phyloP scores from a whole-genome alignment of 2,797 vertebrate species.

The Acanthis flammea region DNA sequence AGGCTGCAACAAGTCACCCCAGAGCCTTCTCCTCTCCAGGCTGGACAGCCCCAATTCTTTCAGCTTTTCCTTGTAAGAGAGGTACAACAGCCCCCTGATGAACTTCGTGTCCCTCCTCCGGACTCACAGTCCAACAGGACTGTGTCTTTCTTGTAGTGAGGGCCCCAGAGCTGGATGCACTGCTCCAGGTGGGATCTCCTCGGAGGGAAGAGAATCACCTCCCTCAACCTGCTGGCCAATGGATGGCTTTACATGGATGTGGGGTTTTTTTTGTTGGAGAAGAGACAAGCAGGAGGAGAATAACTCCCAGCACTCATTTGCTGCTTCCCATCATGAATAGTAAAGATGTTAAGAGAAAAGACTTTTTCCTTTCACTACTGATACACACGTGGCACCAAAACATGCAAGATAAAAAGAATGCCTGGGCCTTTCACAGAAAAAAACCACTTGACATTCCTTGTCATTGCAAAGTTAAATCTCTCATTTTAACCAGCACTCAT shows the following conservation, averaged over 20 bases:
- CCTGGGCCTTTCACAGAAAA: background rate
- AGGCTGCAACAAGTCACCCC: background rate
- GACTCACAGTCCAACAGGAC: background rate
- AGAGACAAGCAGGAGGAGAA: background rate
- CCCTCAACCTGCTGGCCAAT: background rate
- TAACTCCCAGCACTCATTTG: background rate
- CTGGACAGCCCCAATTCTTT: background rate
- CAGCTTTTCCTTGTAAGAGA: background rate
- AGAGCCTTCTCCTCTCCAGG: background rate
- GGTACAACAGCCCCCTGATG: background rate
- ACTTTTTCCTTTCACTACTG: background rate
- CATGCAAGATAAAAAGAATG: background rate
- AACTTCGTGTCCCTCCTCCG: fast-evolving
- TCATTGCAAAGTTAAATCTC: background rate
- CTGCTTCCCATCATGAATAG: background rate
- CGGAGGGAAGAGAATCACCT: background rate
- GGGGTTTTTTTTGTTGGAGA: background rate
- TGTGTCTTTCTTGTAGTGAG: background rate
- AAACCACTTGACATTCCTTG: background rate
- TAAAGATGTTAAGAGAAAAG: background rate
- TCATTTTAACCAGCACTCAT: background rate
- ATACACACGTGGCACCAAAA: background rate
- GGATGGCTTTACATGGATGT: background rate
- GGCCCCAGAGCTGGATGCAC: background rate
- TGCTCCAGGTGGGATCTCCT: background rate